Evolutionary conservation across 2,888 invertebrate species (phyloP).

Genomic region (Cantharis nigra): DNA sequence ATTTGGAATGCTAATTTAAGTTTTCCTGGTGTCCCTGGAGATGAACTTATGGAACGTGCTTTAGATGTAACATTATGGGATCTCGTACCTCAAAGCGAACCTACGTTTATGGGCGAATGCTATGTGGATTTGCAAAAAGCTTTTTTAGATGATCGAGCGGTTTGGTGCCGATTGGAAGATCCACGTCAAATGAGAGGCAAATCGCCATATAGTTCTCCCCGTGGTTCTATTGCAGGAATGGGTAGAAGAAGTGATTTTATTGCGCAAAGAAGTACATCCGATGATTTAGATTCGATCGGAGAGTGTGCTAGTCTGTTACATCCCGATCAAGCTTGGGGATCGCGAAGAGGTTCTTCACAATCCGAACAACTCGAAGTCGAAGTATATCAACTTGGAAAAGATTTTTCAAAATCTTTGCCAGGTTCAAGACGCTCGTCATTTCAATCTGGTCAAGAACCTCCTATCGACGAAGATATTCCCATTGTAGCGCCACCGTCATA

Average conservation of each 20-base stretch:
- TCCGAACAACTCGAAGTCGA: slow-evolving; percentile 82
- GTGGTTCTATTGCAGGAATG: slow-evolving; percentile 73
- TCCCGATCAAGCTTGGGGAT: slow-evolving; percentile 84
- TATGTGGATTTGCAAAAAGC: slow-evolving; percentile 81
- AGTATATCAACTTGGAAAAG: slow-evolving; percentile 82
- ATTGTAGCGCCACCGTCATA: slow-evolving; percentile 60
- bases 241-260: slow-evolving; percentile 73
- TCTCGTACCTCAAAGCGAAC: slow-evolving; percentile 79
- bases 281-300: slow-evolving; percentile 76
- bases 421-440: slow-evolving; percentile 85
- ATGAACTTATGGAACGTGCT: slow-evolving; percentile 77
- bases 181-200: slow-evolving; percentile 72
- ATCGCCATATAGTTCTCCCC: slow-evolving; percentile 78
- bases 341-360: slow-evolving; percentile 85
- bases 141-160: slow-evolving; percentile 83
- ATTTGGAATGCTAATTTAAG: slow-evolving; percentile 92
- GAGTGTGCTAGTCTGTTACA: slow-evolving; percentile 78
- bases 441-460: slow-evolving; percentile 67
- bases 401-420: slow-evolving; percentile 83
- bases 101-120: slow-evolving; percentile 80
- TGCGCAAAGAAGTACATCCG: slow-evolving; percentile 73
- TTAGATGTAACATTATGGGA: slow-evolving; percentile 91
- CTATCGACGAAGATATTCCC: slow-evolving; percentile 56
- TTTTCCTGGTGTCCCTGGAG: slow-evolving; percentile 78
- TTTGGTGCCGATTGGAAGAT: slow-evolving; percentile 89